Base-by-base conservation (phyloP, 2,113 vertebrate species). In the Motacilla alba region DNA sequence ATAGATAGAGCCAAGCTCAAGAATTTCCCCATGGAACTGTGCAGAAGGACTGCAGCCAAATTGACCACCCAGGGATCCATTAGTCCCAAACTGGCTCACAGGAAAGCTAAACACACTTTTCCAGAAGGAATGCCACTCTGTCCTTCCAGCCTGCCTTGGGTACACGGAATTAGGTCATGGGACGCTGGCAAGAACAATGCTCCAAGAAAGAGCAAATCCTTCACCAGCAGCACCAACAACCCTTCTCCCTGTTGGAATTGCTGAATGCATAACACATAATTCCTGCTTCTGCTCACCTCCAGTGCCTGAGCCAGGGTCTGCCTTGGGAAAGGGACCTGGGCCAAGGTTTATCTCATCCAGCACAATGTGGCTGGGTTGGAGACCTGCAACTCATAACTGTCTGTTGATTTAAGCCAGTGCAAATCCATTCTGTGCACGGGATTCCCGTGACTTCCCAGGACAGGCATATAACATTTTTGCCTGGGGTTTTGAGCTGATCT, bases 1-100 rank as follows among this genome's bases (percentile, higher is more conserved):
- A 12, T 3, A 55, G 70, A 66, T 3, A 66, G 46, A 21, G 11
- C 59, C 67, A 68, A 84, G 31, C 44, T 58, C 5, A 2, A 31
- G 41, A 52, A 12, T 53, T 20, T 24, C 35, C 21, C 49, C 1
- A 0, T 0, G n/a, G 62, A n/a, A 44, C 15, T 0, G 0, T 5
- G 37, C 24, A 37, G 78, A 37, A 27, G 23, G 20, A 31, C 53
- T 49, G 66, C 44, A 79, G 74, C 58, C 78, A 56, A 13, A 26
- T 0, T 8, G 52, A 15, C 24, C 9, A 1, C 22, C 9, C 4
- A 1, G 5, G 7, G 26, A 9, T 58, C 73, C 58, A 18, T 26
- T 60, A 50, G 35, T 15, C 64, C 21, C 10, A 1, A 6, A 7
- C 0, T 13, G 22, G 26, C 50, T 69, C 22, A 5, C 3, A 27